Percentiles rank a stretch among this genome's conserved stretches.
Conservation (phyloP, 2,113 vertebrate species). For the Condylura cristata region DNA sequence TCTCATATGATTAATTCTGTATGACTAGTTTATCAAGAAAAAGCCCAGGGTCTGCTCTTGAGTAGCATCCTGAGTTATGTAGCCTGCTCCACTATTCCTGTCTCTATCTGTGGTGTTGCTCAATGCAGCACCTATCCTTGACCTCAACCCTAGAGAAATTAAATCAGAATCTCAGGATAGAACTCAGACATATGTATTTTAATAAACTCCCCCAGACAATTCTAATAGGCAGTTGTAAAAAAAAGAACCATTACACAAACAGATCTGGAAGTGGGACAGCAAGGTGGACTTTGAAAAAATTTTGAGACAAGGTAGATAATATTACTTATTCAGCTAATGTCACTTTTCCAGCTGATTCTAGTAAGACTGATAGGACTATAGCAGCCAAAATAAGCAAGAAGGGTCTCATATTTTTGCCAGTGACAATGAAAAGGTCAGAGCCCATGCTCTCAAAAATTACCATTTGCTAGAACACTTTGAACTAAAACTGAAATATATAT, state of each 20-base stretch:
- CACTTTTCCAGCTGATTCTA: background rate
- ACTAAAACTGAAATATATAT: background rate
- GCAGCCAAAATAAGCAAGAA: background rate
- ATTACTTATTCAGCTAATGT: background rate
- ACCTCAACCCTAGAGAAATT: background rate
- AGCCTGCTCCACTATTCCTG: too few species aligned
- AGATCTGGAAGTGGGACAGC: background rate
- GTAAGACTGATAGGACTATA: background rate
- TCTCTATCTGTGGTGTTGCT: too few species aligned
- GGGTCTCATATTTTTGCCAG: background rate
- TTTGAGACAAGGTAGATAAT: background rate
- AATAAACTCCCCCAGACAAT: background rate
- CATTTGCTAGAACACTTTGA: background rate
- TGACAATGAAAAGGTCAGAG: background rate
- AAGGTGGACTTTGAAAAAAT: background rate
- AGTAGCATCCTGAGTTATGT: too few species aligned
- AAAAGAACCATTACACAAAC: background rate
- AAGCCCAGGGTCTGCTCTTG: too few species aligned
- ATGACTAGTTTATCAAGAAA: too few species aligned
- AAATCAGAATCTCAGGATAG: background rate
- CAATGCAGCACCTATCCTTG: too few species aligned
- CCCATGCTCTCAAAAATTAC: constrained; percentile 9
- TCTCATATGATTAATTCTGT: too few species aligned
- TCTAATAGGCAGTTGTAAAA: constrained; percentile 1
- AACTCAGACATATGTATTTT: background rate